Base-by-base conservation (phyloP, 1,140 invertebrate genomes). In the Drosophila mojavensis region DNA sequence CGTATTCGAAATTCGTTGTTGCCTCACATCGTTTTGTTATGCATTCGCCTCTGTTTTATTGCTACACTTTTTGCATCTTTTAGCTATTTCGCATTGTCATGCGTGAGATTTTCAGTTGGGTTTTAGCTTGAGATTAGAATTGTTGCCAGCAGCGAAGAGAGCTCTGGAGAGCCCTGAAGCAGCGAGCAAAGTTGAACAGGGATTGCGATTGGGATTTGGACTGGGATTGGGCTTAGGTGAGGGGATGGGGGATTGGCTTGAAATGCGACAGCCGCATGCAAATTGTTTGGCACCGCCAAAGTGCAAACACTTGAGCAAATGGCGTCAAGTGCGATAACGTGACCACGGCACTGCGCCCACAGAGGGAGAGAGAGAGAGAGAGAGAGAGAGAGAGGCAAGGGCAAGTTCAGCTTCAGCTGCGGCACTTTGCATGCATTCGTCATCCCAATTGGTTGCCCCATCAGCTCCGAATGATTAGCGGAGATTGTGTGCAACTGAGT, bases 231-330 rank as follows among this genome's bases (percentile, higher is more conserved):
- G 20, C 20, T 24, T 24, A 24, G 20, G 20, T 24, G 20, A 26
- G 33, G 26, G 64, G 47, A 10, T 51, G 15, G 17, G 30, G 53
- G 20, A 36, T 13, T 75, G 41, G 59, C 54, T 43, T 20, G 55
- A 68, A 60, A 65, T 59, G 75, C 53, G 65, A 62, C 61, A 66
- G 63, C 61, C 62, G 63, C 58, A 79, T 76, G 77, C 77, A 79
- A 79, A 79, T 79, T 76, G 73, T 64, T 63, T 61, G 73, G 51
- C 72, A 75, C n/a, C 48, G 43, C 56, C 72, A 81, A 76, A 76
- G 77, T 76, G 79, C 78, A 76, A 76, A 79, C 77, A 81, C 79
- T 81, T 66, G 77, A 70, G 74, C 56, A 70, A 81, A 81, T 79
- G 77, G 68, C 70, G 73, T 75, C 48, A 76, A 81, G 73, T 76